Conservation (phyloP, 2,797 vertebrate species). For the Lithobates sylvaticus region DNA sequence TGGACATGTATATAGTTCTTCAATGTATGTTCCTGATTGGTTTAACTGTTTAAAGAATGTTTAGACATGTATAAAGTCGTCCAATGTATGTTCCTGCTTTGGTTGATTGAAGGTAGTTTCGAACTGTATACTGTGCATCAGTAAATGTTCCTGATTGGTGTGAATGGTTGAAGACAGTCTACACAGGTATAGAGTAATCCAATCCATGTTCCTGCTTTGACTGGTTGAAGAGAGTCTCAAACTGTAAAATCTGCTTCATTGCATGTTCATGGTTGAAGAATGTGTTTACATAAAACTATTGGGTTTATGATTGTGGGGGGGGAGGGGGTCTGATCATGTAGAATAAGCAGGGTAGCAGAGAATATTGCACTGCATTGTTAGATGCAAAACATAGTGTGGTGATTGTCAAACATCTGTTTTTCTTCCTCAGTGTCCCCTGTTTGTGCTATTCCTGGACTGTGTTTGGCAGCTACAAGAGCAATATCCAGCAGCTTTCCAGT, state of each 20-base stretch:
- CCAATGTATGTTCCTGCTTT: too few relatives aligned
- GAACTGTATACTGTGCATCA: too few relatives aligned
- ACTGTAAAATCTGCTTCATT: not conserved
- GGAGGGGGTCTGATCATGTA: not conserved
- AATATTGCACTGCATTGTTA: not conserved
- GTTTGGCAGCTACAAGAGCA: constrained; percentile 96
- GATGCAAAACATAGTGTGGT: not conserved
- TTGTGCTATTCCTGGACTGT: constrained; percentile 94
- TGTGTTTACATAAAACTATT: not conserved
- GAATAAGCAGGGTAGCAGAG: not conserved
- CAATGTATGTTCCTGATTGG: too few relatives aligned
- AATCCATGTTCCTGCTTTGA: too few relatives aligned
- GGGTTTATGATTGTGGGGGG: not conserved
- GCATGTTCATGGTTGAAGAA: not conserved
- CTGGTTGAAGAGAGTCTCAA: not conserved
- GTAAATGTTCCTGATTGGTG: too few relatives aligned
- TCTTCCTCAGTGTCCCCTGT: constrained; percentile 86
- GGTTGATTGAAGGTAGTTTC: too few relatives aligned
- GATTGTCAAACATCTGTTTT: constrained; percentile 42
- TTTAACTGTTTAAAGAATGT: too few relatives aligned
- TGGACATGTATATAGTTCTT: too few relatives aligned
- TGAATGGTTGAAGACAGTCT: not conserved
- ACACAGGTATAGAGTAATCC: too few relatives aligned
- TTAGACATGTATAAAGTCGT: too few relatives aligned
- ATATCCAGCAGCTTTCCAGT: constrained; percentile 93